Evolutionary conservation across 1,140 invertebrate genomes (phyloP), one percentile per base, ranked within the genome.

Genomic region (Oppia nitens): DNA sequence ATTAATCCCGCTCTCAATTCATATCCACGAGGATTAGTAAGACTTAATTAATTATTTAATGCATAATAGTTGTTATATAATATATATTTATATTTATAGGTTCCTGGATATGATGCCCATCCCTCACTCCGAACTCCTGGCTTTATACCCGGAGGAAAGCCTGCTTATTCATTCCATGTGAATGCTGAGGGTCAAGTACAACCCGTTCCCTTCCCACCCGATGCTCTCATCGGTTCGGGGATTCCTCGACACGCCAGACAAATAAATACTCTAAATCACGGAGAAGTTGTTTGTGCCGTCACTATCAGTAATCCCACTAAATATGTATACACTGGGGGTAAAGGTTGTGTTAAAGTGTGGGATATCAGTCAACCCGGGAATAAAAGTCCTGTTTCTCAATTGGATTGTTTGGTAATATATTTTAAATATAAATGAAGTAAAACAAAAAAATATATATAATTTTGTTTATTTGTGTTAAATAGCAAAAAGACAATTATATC

Each of bases 321-420:
- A 70, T 89, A 91, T 72, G 90, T 97, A 3, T 98, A 95, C 73
- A 98, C 94, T 14, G 94, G 94, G n/a, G 94, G 94, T 55, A 97
- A 97, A 68, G 73, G 93, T 48, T 95, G 91, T 74, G 92, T 98
- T 51, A 98, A 97, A 75, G 86, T 97, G 0, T 82, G 69, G 68
- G 69, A 83, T 69, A 87, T 94, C 65, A 84, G 83, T 67, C 85
- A 88, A 66, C 83, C 85, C 2, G 81, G 79, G 14, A 26, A 24
- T 21, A 85, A 87, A 63, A 83, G 79, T 68, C 88, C 89, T 4
- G 80, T 95, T 23, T 87, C 87, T 59, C 90, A 93, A 70, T 72
- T 95, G 49, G 89, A 95, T 72, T 96, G 92, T 72, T 74, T 94
- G 75, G 82, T 86, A 49, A 17, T 17, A 49, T n/a, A n/a, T n/a